Conservation (phyloP, 1,140 invertebrate species). For the Nomia melanderi region DNA sequence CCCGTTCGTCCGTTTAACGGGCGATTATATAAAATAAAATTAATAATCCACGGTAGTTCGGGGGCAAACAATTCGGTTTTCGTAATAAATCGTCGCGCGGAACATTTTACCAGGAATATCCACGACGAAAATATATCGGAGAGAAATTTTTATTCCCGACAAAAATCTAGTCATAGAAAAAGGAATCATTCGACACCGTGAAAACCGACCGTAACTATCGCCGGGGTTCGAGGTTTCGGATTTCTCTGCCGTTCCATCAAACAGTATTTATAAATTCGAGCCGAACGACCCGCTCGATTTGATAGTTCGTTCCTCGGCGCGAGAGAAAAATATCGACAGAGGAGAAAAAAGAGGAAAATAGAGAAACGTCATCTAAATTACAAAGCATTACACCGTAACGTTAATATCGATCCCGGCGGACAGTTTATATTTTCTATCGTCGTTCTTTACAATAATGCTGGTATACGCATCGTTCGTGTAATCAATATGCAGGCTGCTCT, state of each 20-base stretch:
- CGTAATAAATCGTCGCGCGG: too few species aligned
- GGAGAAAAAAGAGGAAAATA: background rate
- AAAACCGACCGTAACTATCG: background rate
- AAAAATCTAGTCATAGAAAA: background rate
- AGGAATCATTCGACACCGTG: background rate
- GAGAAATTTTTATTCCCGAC: background rate
- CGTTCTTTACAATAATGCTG: conserved; percentile 25
- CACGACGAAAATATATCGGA: too few species aligned
- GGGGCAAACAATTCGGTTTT: too few species aligned
- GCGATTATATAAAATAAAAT: too few species aligned
- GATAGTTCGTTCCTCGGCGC: background rate
- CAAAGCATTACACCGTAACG: conserved; percentile 27
- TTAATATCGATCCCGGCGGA: conserved; percentile 19
- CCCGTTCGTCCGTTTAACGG: too few species aligned
- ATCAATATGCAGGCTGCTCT: conserved; percentile 43
- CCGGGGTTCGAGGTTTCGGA: too few species aligned
- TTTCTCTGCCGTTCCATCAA: background rate
- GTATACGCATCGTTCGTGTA: conserved; percentile 22
- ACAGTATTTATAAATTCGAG: conserved; percentile 5
- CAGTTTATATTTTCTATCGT: conserved; percentile 40
- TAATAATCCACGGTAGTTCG: too few species aligned
- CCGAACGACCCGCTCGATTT: conserved; percentile 7
- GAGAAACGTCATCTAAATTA: conserved; percentile 33
- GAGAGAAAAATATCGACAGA: background rate
- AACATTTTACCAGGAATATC: too few species aligned